These are phyloP conservation scores for Nothocercus nigrocapillus DNA, from an alignment of 2,113 vertebrate genomes.

Conservation along the genomic window DNA sequence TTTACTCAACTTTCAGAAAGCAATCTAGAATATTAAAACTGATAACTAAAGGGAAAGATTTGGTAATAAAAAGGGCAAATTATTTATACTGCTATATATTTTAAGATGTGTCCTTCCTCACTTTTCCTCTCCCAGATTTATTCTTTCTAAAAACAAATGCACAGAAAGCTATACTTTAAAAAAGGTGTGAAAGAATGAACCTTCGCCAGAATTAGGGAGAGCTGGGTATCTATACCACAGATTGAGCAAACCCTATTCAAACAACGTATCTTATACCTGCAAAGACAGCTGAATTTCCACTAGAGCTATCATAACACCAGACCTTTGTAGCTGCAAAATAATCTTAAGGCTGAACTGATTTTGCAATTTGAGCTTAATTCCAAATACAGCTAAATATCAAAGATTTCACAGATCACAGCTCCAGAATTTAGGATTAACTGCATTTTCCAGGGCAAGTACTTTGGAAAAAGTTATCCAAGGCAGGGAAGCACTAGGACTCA, in stretches of 20 bases:
- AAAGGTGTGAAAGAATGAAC: not conserved
- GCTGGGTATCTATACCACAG: not conserved
- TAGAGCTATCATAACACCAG: not conserved
- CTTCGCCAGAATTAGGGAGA: not conserved
- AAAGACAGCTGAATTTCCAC: not conserved
- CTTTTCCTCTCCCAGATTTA: not conserved
- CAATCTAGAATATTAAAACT: not conserved
- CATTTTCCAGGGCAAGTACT: not conserved
- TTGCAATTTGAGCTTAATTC: not conserved
- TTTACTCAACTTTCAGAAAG: not conserved
- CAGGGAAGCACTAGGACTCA: slow-evolving; percentile 10
- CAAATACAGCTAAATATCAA: not conserved
- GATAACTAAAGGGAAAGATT: not conserved
- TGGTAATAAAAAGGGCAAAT: not conserved
- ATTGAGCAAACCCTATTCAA: not conserved
- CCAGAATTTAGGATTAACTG: not conserved
- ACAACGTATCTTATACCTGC: not conserved
- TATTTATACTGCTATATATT: not conserved
- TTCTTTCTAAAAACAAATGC: not conserved
- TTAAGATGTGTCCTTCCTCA: not conserved
- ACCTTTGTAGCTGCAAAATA: not conserved
- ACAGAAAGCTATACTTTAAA: not conserved
- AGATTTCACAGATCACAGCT: not conserved
- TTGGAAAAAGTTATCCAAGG: slow-evolving; percentile 19
- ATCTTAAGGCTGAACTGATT: not conserved